phyloP scores from a whole-genome alignment of 2,113 vertebrate species.

The Meriones unguiculatus region DNA sequence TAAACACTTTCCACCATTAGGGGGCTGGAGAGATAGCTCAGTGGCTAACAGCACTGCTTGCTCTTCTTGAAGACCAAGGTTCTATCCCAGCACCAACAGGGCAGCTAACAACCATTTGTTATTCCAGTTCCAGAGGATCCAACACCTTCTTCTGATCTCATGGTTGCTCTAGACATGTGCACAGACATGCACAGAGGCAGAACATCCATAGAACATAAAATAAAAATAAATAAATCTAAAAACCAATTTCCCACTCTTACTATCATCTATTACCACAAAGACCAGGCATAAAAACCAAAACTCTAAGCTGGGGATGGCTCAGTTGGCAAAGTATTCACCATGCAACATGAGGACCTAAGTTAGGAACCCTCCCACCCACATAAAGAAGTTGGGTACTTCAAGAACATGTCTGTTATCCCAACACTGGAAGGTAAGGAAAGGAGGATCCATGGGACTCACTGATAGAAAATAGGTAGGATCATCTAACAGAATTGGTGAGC shows the following conservation, averaged over 20 bases:
- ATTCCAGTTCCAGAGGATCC: background rate
- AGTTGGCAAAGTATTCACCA: background rate
- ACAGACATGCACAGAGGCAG: background rate
- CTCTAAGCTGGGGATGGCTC: background rate
- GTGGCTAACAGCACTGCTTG: background rate
- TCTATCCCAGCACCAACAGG: background rate
- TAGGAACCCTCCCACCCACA: background rate
- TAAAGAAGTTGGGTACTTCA: background rate
- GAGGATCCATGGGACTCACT: background rate
- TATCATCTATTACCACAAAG: background rate
- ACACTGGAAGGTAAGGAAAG: background rate
- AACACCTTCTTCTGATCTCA: background rate
- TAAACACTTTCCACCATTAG: conserved; percentile 33
- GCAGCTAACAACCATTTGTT: background rate
- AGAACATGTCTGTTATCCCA: background rate
- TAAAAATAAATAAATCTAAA: background rate
- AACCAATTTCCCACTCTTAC: background rate
- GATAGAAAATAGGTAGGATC: background rate
- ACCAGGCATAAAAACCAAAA: conserved; percentile 43
- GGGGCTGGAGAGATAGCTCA: background rate
- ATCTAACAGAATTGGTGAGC: too few relatives aligned
- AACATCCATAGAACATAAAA: background rate
- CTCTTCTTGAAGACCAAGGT: background rate
- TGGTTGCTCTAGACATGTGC: background rate
- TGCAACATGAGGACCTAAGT: background rate